Evolutionary conservation across 2,888 invertebrate genomes (phyloP).

Genomic region (Chironomus riparius): DNA sequence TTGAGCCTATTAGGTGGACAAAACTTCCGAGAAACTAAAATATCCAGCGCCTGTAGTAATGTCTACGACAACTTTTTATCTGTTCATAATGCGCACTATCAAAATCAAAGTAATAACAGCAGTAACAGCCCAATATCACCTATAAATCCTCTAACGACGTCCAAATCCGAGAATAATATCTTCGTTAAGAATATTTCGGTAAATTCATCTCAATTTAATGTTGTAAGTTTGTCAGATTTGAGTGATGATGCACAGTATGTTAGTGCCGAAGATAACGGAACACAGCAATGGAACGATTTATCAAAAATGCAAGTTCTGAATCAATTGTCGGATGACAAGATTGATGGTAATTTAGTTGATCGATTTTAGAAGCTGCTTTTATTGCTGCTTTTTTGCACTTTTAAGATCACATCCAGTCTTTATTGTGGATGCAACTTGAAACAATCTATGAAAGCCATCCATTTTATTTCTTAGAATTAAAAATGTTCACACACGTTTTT

Average conservation of each 20-base stretch:
- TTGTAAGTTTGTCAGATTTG: slow-evolving; percentile 34
- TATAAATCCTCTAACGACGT: slow-evolving; percentile 23
- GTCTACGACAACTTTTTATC: too few relatives aligned
- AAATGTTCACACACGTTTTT: neutral
- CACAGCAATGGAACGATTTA: slow-evolving; percentile 29
- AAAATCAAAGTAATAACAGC: neutral
- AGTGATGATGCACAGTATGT: slow-evolving; percentile 30
- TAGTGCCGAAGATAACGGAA: neutral
- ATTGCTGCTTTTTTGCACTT: neutral
- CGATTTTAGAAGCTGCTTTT: slow-evolving; percentile 11
- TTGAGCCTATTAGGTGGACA: too few relatives aligned
- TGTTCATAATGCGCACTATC: too few relatives aligned
- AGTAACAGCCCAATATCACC: neutral
- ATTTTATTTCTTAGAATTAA: neutral
- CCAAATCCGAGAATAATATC: slow-evolving; percentile 34
- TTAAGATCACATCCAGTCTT: neutral
- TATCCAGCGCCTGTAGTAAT: too few relatives aligned
- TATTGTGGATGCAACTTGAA: neutral
- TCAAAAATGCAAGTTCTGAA: slow-evolving; percentile 30
- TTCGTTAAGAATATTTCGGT: slow-evolving; percentile 30
- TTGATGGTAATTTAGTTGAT: slow-evolving; percentile 11
- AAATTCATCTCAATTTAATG: slow-evolving; percentile 32
- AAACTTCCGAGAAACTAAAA: too few relatives aligned
- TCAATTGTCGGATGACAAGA: slow-evolving; percentile 12
- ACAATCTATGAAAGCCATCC: slow-evolving; percentile 1